phyloP scores from a whole-genome alignment of 2,797 vertebrate species.

The Tauraco hartlaubi region DNA sequence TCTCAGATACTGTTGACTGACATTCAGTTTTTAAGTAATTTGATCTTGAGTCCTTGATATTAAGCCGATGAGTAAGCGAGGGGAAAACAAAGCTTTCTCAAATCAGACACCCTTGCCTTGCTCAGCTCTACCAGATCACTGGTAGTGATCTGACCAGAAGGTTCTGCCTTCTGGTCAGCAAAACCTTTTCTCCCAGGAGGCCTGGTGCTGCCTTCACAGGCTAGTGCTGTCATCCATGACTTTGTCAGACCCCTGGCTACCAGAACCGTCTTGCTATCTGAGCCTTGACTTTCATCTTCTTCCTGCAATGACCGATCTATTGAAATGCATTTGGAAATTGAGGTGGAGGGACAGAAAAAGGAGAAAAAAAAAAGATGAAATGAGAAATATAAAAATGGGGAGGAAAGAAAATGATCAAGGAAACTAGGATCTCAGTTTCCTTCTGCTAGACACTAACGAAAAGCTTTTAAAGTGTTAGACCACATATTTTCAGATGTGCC shows the following conservation, averaged over 20 bases:
- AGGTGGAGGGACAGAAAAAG: neutral
- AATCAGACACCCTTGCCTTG: neutral
- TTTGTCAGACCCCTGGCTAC: neutral
- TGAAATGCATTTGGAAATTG: neutral
- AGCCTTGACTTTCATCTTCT: neutral
- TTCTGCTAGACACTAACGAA: constrained; percentile 1
- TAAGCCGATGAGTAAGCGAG: neutral
- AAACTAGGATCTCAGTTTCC: neutral
- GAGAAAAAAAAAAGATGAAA: neutral
- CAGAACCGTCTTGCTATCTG: neutral
- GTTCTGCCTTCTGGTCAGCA: neutral
- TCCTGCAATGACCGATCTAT: neutral
- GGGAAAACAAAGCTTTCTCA: neutral
- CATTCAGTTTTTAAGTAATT: neutral
- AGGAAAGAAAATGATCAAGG: neutral
- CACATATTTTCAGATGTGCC: neutral
- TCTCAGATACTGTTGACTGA: neutral
- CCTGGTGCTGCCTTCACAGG: neutral
- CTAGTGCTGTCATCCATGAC: neutral
- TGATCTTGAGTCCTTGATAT: neutral
- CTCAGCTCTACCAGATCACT: neutral
- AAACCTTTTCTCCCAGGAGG: neutral
- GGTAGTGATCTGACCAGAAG: too few relatives aligned
- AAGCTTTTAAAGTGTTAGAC: constrained; percentile 37
- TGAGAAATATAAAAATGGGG: neutral